Percentiles rank a stretch among this genome's conserved stretches.
These are phyloP conservation scores for Agrochola lychnidis DNA, from an alignment of 2,888 invertebrate genomes.

Conservation along the genomic window DNA sequence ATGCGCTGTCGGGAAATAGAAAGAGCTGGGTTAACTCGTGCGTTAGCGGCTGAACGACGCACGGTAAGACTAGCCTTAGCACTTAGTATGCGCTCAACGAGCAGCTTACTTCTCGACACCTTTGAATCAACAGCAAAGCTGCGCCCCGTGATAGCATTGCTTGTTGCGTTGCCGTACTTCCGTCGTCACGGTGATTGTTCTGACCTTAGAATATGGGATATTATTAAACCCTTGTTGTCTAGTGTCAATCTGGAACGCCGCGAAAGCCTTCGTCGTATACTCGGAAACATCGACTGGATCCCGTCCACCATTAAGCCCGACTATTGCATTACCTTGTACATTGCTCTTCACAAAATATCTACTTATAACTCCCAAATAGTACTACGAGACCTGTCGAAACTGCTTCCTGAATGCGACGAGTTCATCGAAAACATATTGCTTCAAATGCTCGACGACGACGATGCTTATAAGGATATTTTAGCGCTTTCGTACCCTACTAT, in stretches of 20 bases:
- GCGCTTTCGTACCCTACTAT: conserved; percentile 68
- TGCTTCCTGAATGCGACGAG: conserved; percentile 65
- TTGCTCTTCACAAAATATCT: conserved; percentile 52
- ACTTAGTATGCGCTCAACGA: conserved; percentile 57
- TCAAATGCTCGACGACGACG: conserved; percentile 52
- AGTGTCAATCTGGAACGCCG: conserved; percentile 66
- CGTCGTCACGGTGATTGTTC: conserved; percentile 61
- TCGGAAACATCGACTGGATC: conserved; percentile 59
- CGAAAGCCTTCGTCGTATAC: conserved; percentile 44
- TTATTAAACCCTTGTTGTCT: conserved; percentile 70
- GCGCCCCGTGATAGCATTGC: conserved; percentile 67
- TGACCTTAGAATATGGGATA: conserved; percentile 71
- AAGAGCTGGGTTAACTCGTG: conserved; percentile 55
- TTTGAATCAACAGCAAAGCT: conserved; percentile 36
- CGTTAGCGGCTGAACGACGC: conserved; percentile 70
- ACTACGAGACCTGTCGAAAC: conserved; percentile 67
- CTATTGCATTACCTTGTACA: conserved; percentile 72
- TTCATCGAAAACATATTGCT: conserved; percentile 65
- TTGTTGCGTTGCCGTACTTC: conserved; percentile 69
- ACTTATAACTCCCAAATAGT: conserved; percentile 54
- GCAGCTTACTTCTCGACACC: conserved; percentile 17
- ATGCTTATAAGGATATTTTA: conserved; percentile 18
- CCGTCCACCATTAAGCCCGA: conserved; percentile 72
- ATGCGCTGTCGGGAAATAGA: conserved; percentile 68
- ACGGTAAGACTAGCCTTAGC: conserved; percentile 73